phyloP scores from a whole-genome alignment of 2,888 invertebrate species.

The Platynereis dumerilii region DNA sequence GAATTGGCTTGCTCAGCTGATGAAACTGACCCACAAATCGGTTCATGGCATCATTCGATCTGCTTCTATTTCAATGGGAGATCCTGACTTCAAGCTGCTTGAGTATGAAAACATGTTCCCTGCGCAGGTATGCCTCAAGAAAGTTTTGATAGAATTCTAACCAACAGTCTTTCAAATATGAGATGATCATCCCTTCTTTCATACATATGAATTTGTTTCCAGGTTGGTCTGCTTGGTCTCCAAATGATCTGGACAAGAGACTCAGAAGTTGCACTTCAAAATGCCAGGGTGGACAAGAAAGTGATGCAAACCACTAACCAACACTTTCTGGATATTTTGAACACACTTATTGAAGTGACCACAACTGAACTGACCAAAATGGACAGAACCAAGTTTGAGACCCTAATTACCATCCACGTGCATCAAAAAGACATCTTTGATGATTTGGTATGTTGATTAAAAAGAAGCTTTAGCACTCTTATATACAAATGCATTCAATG shows the following conservation, averaged over 20 bases:
- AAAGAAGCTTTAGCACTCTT: background rate
- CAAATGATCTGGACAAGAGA: conserved; percentile 98
- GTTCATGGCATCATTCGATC: conserved; percentile 90
- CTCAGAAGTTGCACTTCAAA: conserved; percentile 86
- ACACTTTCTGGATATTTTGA: conserved; percentile 88
- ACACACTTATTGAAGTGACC: conserved; percentile 92
- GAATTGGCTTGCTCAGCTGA: conserved; percentile 89
- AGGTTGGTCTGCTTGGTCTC: conserved; percentile 84
- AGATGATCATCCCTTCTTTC: too few relatives aligned
- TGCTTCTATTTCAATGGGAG: conserved; percentile 81
- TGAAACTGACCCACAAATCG: conserved; percentile 86
- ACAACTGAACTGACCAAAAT: conserved; percentile 89
- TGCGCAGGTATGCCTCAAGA: conserved; percentile 78
- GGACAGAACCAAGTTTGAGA: conserved; percentile 93
- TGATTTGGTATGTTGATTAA: conserved; percentile 76
- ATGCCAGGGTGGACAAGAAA: conserved; percentile 90
- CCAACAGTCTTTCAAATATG: background rate
- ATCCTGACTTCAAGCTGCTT: conserved; percentile 84
- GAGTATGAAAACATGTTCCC: conserved; percentile 91
- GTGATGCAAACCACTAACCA: conserved; percentile 88
- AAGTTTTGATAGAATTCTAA: background rate
- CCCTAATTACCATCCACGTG: conserved; percentile 94
- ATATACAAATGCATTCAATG: too few relatives aligned
- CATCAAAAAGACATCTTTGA: conserved; percentile 98
- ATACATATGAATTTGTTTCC: conserved; percentile 2